Conservation (phyloP, 92 coral and sea anemone genomes). For the Epizoanthus rinbou region DNA sequence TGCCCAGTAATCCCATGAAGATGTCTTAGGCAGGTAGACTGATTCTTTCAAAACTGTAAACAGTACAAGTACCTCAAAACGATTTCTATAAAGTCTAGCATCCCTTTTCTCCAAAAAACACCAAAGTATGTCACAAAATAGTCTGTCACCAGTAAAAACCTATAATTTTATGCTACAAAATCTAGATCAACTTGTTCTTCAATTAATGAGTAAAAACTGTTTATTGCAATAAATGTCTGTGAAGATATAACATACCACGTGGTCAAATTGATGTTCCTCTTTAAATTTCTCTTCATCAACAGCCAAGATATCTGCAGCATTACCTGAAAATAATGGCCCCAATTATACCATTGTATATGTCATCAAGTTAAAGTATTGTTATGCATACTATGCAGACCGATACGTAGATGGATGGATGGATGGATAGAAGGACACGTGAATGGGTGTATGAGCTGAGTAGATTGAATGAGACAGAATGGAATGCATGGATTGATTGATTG, state of each 20-base stretch:
- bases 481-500: background rate
- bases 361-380: background rate
- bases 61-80: too few species aligned
- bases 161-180: too few species aligned
- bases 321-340: constrained; percentile 43
- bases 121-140: too few species aligned
- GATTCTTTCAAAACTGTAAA: too few species aligned
- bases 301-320: constrained; percentile 74
- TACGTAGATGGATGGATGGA: background rate
- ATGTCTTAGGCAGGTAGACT: too few species aligned
- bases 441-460: background rate
- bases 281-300: constrained; percentile 85
- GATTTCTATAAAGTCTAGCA: background rate
- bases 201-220: background rate
- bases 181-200: background rate
- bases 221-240: background rate
- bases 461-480: background rate
- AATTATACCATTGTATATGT: too few species aligned
- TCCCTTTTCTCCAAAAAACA: background rate
- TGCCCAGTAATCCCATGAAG: too few species aligned
- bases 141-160: too few species aligned
- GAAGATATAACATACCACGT: constrained; percentile 56
- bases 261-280: constrained; percentile 83
- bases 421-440: background rate
- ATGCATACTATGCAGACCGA: background rate